These are phyloP conservation scores for Epinephelus coioides DNA, from an alignment of 2,797 vertebrate genomes.

Conservation along the genomic window DNA sequence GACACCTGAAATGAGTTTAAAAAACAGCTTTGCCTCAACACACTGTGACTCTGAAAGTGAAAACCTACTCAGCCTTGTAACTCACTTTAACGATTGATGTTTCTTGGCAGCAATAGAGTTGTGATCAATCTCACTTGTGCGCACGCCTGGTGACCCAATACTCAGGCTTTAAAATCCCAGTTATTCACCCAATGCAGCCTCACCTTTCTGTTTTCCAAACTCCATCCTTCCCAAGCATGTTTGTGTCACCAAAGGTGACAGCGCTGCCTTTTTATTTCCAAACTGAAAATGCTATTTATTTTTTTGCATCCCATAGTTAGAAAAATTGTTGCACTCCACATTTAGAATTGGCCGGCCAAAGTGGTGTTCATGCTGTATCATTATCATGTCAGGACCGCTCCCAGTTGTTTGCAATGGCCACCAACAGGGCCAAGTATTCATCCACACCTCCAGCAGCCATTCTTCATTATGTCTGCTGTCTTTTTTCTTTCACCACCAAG, in stretches of 20 bases:
- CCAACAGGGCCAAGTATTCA: constrained; percentile 32
- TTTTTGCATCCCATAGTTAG: constrained; percentile 27
- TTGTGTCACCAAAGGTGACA: not conserved
- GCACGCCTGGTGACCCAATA: not conserved
- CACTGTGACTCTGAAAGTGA: constrained; percentile 15
- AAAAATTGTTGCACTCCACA: constrained; percentile 34
- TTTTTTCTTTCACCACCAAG: constrained; percentile 19
- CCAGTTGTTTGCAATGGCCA: constrained; percentile 32
- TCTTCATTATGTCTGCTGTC: constrained; percentile 32
- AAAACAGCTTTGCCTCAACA: constrained; percentile 15
- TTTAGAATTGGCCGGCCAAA: constrained; percentile 35
- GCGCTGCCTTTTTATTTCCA: not conserved
- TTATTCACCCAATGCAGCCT: constrained; percentile 8
- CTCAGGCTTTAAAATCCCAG: constrained; percentile 3
- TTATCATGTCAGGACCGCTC: constrained; percentile 42
- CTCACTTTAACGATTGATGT: constrained; percentile 24
- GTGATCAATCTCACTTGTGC: constrained; percentile 42
- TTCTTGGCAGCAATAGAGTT: constrained; percentile 2
- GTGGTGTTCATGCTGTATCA: constrained; percentile 35
- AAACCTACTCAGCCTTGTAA: constrained; percentile 25
- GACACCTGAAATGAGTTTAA: constrained; percentile 1
- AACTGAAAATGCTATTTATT: not conserved
- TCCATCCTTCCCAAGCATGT: not conserved
- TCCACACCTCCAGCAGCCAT: constrained; percentile 21
- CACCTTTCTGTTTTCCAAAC: constrained; percentile 3